Evolutionary conservation across 2,113 vertebrate genomes (phyloP).

Genomic region (Ceyx melanurus): DNA sequence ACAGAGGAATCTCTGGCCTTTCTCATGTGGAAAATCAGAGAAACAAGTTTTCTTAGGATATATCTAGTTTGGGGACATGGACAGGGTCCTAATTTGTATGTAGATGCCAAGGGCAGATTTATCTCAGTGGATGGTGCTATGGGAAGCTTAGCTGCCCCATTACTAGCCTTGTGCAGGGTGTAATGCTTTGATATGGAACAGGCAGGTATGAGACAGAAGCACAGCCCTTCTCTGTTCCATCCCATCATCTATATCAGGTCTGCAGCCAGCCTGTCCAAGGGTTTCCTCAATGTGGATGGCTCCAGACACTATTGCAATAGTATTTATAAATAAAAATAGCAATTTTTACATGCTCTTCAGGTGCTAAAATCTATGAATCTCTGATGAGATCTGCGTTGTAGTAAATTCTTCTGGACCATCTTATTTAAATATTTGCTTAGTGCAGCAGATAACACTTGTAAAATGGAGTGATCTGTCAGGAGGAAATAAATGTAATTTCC

Average conservation of each 20-base stretch:
- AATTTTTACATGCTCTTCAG: not conserved
- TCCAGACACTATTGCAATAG: not conserved
- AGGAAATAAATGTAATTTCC: conserved; percentile 41
- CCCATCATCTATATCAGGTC: fast-evolving
- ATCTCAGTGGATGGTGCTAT: not conserved
- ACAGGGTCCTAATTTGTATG: not conserved
- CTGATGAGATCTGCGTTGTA: not conserved
- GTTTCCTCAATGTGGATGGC: not conserved
- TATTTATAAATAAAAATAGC: not conserved
- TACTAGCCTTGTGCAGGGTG: not conserved
- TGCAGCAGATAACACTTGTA: conserved; percentile 12
- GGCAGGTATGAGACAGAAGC: not conserved
- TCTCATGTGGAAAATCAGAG: not conserved
- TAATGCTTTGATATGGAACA: not conserved
- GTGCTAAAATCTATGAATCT: not conserved
- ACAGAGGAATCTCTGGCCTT: not conserved
- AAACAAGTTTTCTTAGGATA: not conserved
- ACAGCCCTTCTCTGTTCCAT: not conserved
- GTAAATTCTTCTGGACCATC: conserved; percentile 18
- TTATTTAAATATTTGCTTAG: conserved; percentile 68
- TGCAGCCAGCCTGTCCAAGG: not conserved
- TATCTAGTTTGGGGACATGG: not conserved
- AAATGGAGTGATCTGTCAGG: conserved; percentile 43
- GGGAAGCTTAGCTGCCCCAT: not conserved
- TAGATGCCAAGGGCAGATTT: not conserved